Evolutionary conservation across 2,113 vertebrate genomes (phyloP).

Genomic region (Pangasianodon hypophthalmus): DNA sequence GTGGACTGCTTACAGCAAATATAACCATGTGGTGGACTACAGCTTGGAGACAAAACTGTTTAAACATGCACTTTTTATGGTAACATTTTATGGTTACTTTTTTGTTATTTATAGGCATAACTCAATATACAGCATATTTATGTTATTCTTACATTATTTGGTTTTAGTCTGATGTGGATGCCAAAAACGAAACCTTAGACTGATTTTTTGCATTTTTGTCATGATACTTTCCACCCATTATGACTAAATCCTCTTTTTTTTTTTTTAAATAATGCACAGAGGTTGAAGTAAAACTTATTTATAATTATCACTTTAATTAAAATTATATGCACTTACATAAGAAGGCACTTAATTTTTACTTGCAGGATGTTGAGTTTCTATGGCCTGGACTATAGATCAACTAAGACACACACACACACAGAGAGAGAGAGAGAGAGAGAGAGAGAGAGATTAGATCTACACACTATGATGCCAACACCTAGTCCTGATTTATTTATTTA

Average conservation of each 20-base stretch:
- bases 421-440: constrained; percentile 12
- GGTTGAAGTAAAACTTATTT: neutral
- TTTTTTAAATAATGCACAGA: neutral
- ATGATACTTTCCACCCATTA: neutral
- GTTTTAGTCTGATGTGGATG: neutral
- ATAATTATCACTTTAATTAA: neutral
- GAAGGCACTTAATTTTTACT: neutral
- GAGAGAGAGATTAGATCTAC: neutral
- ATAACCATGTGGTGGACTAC: neutral
- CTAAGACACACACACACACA: neutral
- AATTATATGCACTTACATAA: constrained; percentile 2
- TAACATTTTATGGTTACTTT: neutral
- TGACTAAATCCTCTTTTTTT: neutral
- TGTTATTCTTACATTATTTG: neutral
- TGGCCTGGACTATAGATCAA: constrained; percentile 36
- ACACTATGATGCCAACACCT: constrained; percentile 8
- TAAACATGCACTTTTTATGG: neutral
- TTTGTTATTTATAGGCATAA: neutral
- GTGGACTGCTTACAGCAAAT: neutral
- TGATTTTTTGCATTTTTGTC: neutral
- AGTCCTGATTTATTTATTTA: constrained; percentile 20
- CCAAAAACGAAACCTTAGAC: neutral
- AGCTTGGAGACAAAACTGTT: neutral
- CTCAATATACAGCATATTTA: neutral
- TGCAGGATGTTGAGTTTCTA: neutral